These are phyloP conservation scores for Apamea monoglypha DNA, from an alignment of 2,888 invertebrate species.

Conservation along the genomic window DNA sequence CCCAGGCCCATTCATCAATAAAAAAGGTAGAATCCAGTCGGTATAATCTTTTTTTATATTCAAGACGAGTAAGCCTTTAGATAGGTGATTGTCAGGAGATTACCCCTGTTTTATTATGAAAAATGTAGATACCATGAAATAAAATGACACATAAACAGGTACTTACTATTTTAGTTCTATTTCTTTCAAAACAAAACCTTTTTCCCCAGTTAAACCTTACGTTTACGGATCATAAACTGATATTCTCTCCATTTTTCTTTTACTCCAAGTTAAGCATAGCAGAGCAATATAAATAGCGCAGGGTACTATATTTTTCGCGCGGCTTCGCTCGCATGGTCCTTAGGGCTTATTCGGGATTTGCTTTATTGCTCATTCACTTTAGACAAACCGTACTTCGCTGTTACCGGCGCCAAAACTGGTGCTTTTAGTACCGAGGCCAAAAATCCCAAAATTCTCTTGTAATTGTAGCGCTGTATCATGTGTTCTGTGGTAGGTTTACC, in stretches of 20 bases:
- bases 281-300: constrained; percentile 60
- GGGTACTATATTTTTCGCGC: constrained; percentile 65
- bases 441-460: constrained; percentile 50
- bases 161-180: background rate
- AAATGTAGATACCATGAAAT: background rate
- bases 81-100: background rate
- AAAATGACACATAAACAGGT: background rate
- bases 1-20: too few species aligned
- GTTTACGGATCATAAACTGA: constrained; percentile 59
- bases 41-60: too few species aligned
- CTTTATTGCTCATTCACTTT: constrained; percentile 69
- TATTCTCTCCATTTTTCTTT: constrained; percentile 60
- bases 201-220: constrained; percentile 47
- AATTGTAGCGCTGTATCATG: constrained; percentile 29
- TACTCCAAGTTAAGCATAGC: constrained; percentile 57
- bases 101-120: background rate
- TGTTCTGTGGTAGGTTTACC: background rate
- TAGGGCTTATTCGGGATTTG: constrained; percentile 65
- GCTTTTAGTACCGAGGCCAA: constrained; percentile 48
- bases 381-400: constrained; percentile 62
- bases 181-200: constrained; percentile 35
- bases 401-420: constrained; percentile 54
- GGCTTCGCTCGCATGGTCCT: constrained; percentile 57
- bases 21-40: too few species aligned
- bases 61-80: too few species aligned